Conservation (phyloP, 1,140 invertebrate species). For the Triops longicaudatus region DNA sequence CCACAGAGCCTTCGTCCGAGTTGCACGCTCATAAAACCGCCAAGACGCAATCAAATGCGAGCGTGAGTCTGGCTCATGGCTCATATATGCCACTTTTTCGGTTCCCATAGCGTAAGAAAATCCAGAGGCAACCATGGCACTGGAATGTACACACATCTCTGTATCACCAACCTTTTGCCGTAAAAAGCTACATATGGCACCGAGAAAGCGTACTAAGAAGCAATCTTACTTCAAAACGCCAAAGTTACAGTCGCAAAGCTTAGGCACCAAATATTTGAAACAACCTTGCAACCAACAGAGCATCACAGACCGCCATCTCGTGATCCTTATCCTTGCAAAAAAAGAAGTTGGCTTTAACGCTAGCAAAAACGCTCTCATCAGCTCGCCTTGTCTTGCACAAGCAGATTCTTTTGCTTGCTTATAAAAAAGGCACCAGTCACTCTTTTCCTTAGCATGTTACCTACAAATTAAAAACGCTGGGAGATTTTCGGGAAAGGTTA, state of each 20-base stretch:
- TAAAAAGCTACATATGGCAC: not conserved
- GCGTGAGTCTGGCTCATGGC: constrained; percentile 13
- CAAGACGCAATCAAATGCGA: constrained; percentile 5
- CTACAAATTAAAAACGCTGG: not conserved
- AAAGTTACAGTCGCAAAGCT: not conserved
- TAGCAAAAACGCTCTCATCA: not conserved
- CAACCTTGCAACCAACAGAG: not conserved
- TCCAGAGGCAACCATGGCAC: not conserved
- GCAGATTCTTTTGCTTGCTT: not conserved
- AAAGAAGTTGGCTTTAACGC: not conserved
- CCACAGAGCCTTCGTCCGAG: not conserved
- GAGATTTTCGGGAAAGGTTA: not conserved
- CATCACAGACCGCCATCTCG: not conserved
- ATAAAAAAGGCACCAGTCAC: not conserved
- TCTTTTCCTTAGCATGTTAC: not conserved
- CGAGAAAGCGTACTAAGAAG: not conserved
- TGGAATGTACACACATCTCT: not conserved
- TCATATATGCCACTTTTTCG: not conserved
- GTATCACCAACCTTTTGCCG: not conserved
- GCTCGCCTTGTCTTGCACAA: not conserved
- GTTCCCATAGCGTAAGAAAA: not conserved
- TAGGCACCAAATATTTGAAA: not conserved
- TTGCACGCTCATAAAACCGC: constrained; percentile 1
- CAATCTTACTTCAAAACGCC: not conserved
- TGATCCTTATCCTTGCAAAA: not conserved